A percentile compares a stretch with the other conserved stretches of the same genome.
Evolutionary conservation across 2,113 vertebrate genomes (phyloP).

Genomic region (Megaceryle maxima): DNA sequence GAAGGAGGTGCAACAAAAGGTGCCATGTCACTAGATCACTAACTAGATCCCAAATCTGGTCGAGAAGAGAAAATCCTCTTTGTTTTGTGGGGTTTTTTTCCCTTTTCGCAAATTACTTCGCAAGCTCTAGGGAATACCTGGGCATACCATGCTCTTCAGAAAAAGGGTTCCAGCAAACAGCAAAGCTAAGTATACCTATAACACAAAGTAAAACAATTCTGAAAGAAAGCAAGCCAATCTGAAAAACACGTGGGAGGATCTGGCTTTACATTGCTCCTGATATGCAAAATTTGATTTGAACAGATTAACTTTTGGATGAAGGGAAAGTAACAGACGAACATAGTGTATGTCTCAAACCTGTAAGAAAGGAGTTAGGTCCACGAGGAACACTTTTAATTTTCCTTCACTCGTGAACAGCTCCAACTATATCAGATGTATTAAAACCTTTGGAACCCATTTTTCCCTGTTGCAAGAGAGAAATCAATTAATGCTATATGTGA

Average conservation of each 20-base stretch:
- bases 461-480: background rate
- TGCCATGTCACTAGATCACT: accelerated
- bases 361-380: background rate
- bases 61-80: background rate
- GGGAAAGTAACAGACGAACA: background rate
- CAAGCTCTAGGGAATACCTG: background rate
- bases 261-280: background rate
- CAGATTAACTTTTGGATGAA: background rate
- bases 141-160: background rate
- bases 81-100: accelerated
- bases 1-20: background rate
- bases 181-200: background rate
- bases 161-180: background rate
- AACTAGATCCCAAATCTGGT: background rate
- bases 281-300: background rate
- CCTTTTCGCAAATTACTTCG: background rate
- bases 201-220: background rate
- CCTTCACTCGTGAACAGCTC: background rate
- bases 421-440: background rate
- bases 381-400: background rate
- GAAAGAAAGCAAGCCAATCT: background rate
- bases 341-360: background rate
- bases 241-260: background rate
- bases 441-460: background rate
- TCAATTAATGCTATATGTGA: background rate